Evolutionary conservation across 2,888 invertebrate species (phyloP), one percentile per base, ranked within the genome.

Genomic region (Acanthopleura granulata): DNA sequence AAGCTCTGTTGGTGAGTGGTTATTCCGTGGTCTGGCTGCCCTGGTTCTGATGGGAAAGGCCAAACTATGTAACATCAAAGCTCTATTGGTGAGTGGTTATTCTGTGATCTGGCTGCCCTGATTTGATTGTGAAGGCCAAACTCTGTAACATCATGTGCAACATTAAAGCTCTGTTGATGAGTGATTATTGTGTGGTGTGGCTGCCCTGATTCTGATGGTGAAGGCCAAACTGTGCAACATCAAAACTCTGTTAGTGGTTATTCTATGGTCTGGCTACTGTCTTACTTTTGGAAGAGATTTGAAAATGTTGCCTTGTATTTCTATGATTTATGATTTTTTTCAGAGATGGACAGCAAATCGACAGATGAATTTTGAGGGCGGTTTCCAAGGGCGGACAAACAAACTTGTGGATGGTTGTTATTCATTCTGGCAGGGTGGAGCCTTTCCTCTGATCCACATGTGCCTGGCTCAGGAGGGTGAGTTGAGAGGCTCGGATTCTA

Each of bases 361-460:
- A 73, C 99, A 99, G 91, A 98, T 98, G 97, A 92, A 93, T 78
- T 93, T 94, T 80, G 99, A 99, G 91, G 99, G 99, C 49, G 99
- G 99, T 12, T 99, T 99, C 89, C 91, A 92, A 92, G 99, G 99
- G 0, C 93, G 99, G 86, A 98, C 99, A 0, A 99, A 99, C 91
- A 99, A 99, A 91, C 92, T 99, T 80, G 99, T 99, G 0, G 99
- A 99, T 92, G 96, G 96, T 3, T 99, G 99, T 91, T 99, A 99
- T 90, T 98, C 98, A 0, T 99, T 98, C 92, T 99, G 99, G 99
- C 97, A 97, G 91, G 98, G 97, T 49, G 98, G 96, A 72, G 93
- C 95, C 69, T 95, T 98, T 89, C 96, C 97, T 27, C 93, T 98
- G 69, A 93, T 98, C 66, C 95, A 97, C 73, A 87, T 87, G 85